phyloP scores from a whole-genome alignment of 2,888 invertebrate species.

The Brachycybe producta region DNA sequence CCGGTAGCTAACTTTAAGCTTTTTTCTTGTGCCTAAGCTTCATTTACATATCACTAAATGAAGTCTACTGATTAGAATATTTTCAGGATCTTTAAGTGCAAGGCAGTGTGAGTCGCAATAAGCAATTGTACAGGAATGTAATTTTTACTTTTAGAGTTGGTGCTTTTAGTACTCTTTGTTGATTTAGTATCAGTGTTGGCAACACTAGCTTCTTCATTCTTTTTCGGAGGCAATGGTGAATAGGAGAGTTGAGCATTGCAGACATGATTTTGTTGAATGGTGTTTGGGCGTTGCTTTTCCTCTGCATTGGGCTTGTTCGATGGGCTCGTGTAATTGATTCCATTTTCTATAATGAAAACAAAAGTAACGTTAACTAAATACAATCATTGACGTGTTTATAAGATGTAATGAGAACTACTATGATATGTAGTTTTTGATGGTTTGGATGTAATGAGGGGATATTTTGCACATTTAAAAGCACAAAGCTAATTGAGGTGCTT shows the following conservation, averaged over 20 bases:
- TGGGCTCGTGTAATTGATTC: constrained; percentile 7
- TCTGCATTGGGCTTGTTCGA: constrained; percentile 5
- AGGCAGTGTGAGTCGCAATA: too few species aligned
- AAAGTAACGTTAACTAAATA: not conserved
- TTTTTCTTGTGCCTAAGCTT: too few species aligned
- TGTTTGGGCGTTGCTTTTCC: constrained; percentile 10
- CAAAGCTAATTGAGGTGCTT: too few species aligned
- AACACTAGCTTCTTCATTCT: constrained; percentile 8
- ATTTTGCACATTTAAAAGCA: too few species aligned
- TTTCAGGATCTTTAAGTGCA: not conserved
- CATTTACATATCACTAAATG: not conserved
- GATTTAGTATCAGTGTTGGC: constrained; percentile 10
- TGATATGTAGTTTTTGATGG: too few species aligned
- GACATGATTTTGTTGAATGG: constrained; percentile 10
- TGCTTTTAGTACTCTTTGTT: constrained; percentile 14
- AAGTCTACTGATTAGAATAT: not conserved
- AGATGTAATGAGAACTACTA: too few species aligned
- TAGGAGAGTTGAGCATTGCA: constrained; percentile 13
- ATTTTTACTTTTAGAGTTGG: constrained; percentile 10
- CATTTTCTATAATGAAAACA: constrained; percentile 3
- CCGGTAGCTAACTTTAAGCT: too few species aligned
- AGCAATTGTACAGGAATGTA: too few species aligned
- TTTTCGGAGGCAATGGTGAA: constrained; percentile 11
- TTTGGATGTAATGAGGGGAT: too few species aligned
- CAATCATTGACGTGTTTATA: not conserved